Conservation (phyloP, 2,797 vertebrate species). For the Sternotherus odoratus region DNA sequence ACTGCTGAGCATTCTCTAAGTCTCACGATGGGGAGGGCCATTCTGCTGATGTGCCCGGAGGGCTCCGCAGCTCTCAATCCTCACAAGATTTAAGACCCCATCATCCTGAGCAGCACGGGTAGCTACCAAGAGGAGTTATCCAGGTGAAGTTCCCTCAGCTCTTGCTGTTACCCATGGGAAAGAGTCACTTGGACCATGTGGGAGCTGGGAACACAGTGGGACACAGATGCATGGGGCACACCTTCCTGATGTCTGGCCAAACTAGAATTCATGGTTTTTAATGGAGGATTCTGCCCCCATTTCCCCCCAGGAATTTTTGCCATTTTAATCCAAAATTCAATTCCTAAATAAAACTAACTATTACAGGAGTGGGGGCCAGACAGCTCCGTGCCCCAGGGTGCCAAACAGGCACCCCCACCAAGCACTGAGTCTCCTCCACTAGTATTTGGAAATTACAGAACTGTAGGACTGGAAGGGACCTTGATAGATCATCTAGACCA, state of each 20-base stretch:
- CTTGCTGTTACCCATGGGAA: background rate
- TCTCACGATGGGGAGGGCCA: rapidly evolving
- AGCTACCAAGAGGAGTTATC: background rate
- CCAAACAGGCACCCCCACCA: background rate
- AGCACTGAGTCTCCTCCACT: background rate
- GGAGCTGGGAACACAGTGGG: background rate
- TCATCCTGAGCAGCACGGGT: background rate
- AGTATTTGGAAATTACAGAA: background rate
- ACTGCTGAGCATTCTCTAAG: rapidly evolving
- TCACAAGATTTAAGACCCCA: background rate
- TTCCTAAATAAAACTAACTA: background rate
- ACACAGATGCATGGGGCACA: background rate
- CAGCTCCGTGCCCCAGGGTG: background rate
- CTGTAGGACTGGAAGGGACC: background rate
- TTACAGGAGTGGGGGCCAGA: rapidly evolving
- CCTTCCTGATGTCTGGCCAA: background rate
- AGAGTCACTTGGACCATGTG: background rate
- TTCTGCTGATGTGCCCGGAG: rapidly evolving
- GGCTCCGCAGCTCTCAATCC: background rate
- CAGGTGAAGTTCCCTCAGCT: conserved; percentile 2
- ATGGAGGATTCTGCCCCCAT: background rate
- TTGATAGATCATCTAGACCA: background rate
- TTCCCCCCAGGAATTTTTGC: background rate
- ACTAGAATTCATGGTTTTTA: background rate
- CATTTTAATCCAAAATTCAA: background rate